Conservation (phyloP, 1,140 invertebrate species). For the Drosophila insularis region DNA sequence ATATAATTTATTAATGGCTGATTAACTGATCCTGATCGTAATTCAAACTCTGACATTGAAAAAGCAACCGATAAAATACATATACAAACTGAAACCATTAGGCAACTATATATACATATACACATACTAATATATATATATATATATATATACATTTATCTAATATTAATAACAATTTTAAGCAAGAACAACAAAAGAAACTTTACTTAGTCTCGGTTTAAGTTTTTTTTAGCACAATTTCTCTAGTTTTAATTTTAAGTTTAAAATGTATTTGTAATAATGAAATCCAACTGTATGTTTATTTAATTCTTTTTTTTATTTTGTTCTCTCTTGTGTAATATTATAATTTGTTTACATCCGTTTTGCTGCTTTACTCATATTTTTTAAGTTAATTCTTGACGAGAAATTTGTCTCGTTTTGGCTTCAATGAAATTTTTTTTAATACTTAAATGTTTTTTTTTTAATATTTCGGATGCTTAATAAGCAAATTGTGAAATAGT, state of each 20-base stretch:
- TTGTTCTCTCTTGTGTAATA: background rate
- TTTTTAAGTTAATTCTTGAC: background rate
- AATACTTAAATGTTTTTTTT: background rate
- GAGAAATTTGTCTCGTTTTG: background rate
- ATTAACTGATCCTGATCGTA: background rate
- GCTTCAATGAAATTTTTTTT: background rate
- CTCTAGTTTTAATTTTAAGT: background rate
- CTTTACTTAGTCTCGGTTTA: conserved; percentile 32
- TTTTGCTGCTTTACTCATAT: conserved; percentile 20
- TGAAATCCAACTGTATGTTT: background rate
- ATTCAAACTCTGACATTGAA: background rate
- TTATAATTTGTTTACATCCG: background rate
- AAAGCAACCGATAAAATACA: background rate
- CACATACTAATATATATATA: background rate
- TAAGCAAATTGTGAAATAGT: conserved; percentile 62
- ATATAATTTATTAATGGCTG: too few relatives aligned
- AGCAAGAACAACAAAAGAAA: conserved; percentile 13
- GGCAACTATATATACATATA: conserved; percentile 2
- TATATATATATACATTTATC: background rate
- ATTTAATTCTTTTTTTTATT: background rate
- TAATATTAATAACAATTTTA: conserved; percentile 16
- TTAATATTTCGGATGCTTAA: conserved; percentile 1
- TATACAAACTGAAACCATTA: background rate
- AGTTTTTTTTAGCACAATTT: conserved; percentile 69
- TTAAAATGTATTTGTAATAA: background rate